Base-by-base conservation (phyloP, 2,888 invertebrate genomes). In the Rugalucina vietnamica region DNA sequence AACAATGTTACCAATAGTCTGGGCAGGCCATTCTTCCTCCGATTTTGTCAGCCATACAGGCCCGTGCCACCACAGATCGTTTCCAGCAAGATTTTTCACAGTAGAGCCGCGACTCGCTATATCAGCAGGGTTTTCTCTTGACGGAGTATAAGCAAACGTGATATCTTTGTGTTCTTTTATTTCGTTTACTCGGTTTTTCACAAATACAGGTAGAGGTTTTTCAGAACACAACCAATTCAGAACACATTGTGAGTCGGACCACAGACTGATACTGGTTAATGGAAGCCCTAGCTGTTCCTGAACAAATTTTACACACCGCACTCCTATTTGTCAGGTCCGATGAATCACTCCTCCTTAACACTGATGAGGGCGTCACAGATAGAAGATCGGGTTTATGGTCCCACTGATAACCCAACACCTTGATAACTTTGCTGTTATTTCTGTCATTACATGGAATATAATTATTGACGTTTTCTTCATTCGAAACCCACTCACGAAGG, bases 391-490 rank as follows among this genome's bases (percentile, higher is more conserved):
- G 5, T 37, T 73, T n/a, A 43, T 21, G 32, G 34, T 80, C n/a
- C 80, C 74, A 80, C 24, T n/a, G 54, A 29, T 79, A n/a, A 14
- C 80, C 80, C 4, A 80, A 69, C 4, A 76, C 54, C n/a, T 60
- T 60, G 24, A 29, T 60, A 29, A n/a, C n/a, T 60, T 60, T n/a
- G 29, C 27, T n/a, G 10, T 37, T 24, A 21, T 27, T 27, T 27
- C 32, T 24, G 18, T 76, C 76, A 24, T 54, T 65, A 10, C 21
- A 2, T 29, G 32, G 37, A 27, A 70, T 77, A 21, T 24, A 18
- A 21, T 65, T 32, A 21, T 71, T 80, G 24, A 81, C 14, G 39
- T 65, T 36, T 2, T 3, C 24, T 29, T 54, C 24, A 37, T 81
- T 81, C 10, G 81, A 36, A 18, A 57, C 18, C 81, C 81, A 81